Evolutionary conservation across 2,113 vertebrate species (phyloP).

Genomic region (Forbesichthys papilliferus): DNA sequence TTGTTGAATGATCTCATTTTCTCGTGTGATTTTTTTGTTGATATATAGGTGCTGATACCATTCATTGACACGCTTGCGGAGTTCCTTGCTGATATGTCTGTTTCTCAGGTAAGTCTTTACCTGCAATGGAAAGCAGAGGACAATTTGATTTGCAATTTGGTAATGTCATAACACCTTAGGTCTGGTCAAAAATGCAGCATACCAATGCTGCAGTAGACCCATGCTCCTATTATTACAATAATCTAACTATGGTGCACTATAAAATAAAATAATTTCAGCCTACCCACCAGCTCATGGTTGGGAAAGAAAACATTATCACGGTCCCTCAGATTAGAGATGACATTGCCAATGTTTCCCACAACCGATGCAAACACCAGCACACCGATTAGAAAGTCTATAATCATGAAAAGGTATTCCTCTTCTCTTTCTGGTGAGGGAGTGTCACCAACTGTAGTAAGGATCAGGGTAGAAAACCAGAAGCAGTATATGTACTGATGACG

Average conservation of each 20-base stretch:
- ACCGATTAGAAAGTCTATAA: slow-evolving; percentile 84
- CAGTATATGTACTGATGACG: slow-evolving; percentile 88
- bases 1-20: slow-evolving; percentile 80
- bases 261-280: not conserved
- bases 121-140: slow-evolving; percentile 27
- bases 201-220: not conserved
- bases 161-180: not conserved
- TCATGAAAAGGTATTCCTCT: slow-evolving; percentile 88
- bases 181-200: not conserved
- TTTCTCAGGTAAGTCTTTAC: slow-evolving; percentile 81
- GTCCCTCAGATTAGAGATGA: slow-evolving; percentile 80
- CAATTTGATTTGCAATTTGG: not conserved
- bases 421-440: slow-evolving; percentile 72
- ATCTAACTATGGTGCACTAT: not conserved
- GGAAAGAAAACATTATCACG: slow-evolving; percentile 85
- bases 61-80: slow-evolving; percentile 76
- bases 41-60: slow-evolving; percentile 91
- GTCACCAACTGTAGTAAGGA: slow-evolving; percentile 88
- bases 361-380: slow-evolving; percentile 91
- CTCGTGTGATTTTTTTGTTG: slow-evolving; percentile 86
- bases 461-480: slow-evolving; percentile 89
- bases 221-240: not conserved
- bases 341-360: slow-evolving; percentile 85
- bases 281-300: slow-evolving; percentile 78
- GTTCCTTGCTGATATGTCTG: slow-evolving; percentile 61